A percentile compares a stretch with the other conserved stretches of the same genome.
Conservation (phyloP, 2,113 vertebrate species). For the Epinephelus fuscoguttatus region DNA sequence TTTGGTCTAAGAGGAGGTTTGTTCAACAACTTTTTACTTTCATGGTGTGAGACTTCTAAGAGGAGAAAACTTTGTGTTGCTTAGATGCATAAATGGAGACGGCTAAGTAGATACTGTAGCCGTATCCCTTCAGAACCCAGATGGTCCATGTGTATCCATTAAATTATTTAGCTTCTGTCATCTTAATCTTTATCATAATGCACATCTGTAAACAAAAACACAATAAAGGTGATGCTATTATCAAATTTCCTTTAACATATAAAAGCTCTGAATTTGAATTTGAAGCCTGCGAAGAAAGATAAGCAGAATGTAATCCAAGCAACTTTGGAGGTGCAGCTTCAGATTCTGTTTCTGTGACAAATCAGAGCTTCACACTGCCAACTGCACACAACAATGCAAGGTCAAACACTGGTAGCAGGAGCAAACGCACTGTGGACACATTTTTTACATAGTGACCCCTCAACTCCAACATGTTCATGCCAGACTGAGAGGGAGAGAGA, state of each 20-base stretch:
- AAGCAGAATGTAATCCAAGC: slow-evolving; percentile 32
- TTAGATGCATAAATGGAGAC: neutral
- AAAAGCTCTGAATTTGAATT: slow-evolving; percentile 20
- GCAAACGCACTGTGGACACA: slow-evolving; percentile 40
- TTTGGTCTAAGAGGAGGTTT: slow-evolving; percentile 10
- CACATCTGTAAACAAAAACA: slow-evolving; percentile 14
- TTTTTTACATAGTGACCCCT: slow-evolving; percentile 27
- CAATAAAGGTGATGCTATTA: neutral
- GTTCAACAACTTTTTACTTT: neutral
- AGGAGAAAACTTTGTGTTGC: neutral
- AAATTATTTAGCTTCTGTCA: neutral
- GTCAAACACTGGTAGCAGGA: slow-evolving; percentile 38
- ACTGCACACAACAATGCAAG: neutral
- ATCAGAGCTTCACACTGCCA: slow-evolving; percentile 37
- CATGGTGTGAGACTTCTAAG: neutral
- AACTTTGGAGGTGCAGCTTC: slow-evolving; percentile 31
- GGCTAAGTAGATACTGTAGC: neutral
- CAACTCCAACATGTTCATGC: slow-evolving; percentile 34
- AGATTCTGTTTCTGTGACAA: slow-evolving; percentile 47
- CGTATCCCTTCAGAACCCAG: slow-evolving; percentile 20
- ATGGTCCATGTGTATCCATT: slow-evolving; percentile 39
- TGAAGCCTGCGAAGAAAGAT: slow-evolving; percentile 37
- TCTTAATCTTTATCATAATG: neutral
- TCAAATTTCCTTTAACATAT: slow-evolving; percentile 9
- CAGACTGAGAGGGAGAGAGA: slow-evolving; percentile 38